A percentile compares a stretch with the other conserved stretches of the same genome.
These are phyloP conservation scores for Eospalax fontanierii DNA, from an alignment of 2,797 vertebrate species.

Conservation along the genomic window DNA sequence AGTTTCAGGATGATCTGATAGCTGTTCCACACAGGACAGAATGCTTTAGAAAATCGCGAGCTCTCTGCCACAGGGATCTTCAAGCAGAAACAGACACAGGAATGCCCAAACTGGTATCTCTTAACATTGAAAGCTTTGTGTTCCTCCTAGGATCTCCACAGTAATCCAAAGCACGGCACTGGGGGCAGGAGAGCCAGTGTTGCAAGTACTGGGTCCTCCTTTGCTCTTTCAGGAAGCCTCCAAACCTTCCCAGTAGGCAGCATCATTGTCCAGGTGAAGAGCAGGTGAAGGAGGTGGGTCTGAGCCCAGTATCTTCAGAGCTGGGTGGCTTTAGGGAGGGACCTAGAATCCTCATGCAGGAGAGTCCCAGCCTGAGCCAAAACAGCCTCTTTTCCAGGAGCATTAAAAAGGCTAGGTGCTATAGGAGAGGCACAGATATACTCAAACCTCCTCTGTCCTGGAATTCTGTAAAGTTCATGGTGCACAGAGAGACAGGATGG, in stretches of 20 bases:
- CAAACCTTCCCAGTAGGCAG: neutral
- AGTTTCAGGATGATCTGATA: conserved; percentile 24
- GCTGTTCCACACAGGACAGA: conserved; percentile 31
- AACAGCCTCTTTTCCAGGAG: neutral
- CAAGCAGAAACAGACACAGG: neutral
- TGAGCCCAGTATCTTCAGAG: neutral
- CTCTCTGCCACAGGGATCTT: neutral
- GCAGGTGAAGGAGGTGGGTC: neutral
- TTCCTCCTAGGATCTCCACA: neutral
- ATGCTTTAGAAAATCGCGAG: neutral
- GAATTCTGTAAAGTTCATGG: neutral
- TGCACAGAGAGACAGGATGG: neutral
- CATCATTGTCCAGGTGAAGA: neutral
- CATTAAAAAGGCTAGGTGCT: neutral
- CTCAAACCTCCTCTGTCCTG: neutral
- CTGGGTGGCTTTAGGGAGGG: neutral
- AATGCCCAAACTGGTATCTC: neutral
- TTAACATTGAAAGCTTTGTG: neutral
- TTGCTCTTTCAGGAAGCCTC: neutral
- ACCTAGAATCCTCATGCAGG: neutral
- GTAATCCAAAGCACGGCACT: neutral
- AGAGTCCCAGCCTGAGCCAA: neutral
- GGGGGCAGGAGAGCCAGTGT: neutral
- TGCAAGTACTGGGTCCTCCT: neutral
- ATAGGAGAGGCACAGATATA: neutral